These are phyloP conservation scores for Astyanax mexicanus DNA, from an alignment of 2,797 vertebrate species.

Conservation along the genomic window DNA sequence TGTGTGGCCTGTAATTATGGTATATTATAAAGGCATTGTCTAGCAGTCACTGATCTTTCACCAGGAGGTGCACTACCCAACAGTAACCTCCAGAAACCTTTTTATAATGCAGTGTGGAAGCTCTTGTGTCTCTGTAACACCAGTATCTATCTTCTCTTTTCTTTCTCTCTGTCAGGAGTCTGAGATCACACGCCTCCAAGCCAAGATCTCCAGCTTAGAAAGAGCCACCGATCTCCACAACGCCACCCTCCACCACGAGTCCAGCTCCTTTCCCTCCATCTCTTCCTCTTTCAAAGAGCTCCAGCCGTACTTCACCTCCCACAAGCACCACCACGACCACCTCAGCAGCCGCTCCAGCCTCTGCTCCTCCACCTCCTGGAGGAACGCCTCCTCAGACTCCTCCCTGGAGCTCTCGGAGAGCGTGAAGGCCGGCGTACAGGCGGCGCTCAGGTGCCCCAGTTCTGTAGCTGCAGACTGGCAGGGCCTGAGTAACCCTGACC, in stretches of 20 bases:
- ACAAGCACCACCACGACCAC: conserved; percentile 36
- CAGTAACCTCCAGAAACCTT: too few species aligned
- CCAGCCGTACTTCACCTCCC: conserved; percentile 40
- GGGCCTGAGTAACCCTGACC: conserved; percentile 64
- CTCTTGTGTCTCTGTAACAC: too few species aligned
- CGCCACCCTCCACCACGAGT: conserved; percentile 37
- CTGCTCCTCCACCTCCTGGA: conserved; percentile 54
- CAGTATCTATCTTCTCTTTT: too few species aligned
- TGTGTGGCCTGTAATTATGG: too few species aligned
- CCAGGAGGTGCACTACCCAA: too few species aligned
- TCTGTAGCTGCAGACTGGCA: conserved; percentile 67
- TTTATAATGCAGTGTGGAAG: too few species aligned
- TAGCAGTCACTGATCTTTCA: too few species aligned
- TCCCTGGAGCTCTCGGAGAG: conserved; percentile 78
- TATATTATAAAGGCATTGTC: too few species aligned
- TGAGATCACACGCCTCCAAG: conserved; percentile 79
- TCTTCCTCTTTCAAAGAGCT: conserved; percentile 44
- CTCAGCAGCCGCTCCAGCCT: conserved; percentile 61
- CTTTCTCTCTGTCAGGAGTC: conserved; percentile 72
- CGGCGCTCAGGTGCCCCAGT: conserved; percentile 66
- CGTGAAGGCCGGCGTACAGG: conserved; percentile 68
- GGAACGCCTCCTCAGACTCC: conserved; percentile 61
- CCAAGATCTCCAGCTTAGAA: conserved; percentile 76
- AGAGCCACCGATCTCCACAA: conserved; percentile 68
- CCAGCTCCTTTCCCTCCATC: conserved; percentile 12